These are phyloP conservation scores for Emesis castigata DNA, from an alignment of 2,888 invertebrate genomes.

Conservation along the genomic window DNA sequence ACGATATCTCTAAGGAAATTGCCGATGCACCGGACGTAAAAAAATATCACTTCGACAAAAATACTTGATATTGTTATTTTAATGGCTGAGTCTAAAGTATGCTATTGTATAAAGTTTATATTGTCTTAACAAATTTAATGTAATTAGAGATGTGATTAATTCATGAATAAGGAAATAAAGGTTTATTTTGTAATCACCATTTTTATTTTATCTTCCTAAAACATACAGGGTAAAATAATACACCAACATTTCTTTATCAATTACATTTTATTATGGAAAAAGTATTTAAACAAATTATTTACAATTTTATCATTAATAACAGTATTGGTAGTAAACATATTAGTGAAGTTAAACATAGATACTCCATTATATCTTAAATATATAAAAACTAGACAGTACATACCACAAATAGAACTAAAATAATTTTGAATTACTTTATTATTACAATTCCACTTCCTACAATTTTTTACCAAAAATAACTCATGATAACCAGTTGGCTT, in stretches of 20 bases:
- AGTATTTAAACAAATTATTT: background rate
- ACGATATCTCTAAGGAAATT: too few relatives aligned
- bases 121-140: too few relatives aligned
- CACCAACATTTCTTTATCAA: background rate
- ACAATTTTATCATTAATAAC: background rate
- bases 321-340: conserved; percentile 2
- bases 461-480: background rate
- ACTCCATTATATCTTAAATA: background rate
- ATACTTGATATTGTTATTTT: too few relatives aligned
- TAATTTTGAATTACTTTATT: background rate
- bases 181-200: too few relatives aligned
- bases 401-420: background rate
- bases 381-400: background rate
- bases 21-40: too few relatives aligned
- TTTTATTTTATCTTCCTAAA: too few relatives aligned
- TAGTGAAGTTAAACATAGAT: background rate
- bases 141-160: too few relatives aligned
- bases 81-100: too few relatives aligned
- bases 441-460: background rate
- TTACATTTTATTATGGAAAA: conserved; percentile 1
- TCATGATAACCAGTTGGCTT: background rate
- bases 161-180: too few relatives aligned
- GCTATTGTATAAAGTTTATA: too few relatives aligned
- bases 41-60: too few relatives aligned
- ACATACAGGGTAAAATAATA: too few relatives aligned